Evolutionary conservation across 1,140 invertebrate species (phyloP).

Genomic region (Neomicropteryx cornuta): DNA sequence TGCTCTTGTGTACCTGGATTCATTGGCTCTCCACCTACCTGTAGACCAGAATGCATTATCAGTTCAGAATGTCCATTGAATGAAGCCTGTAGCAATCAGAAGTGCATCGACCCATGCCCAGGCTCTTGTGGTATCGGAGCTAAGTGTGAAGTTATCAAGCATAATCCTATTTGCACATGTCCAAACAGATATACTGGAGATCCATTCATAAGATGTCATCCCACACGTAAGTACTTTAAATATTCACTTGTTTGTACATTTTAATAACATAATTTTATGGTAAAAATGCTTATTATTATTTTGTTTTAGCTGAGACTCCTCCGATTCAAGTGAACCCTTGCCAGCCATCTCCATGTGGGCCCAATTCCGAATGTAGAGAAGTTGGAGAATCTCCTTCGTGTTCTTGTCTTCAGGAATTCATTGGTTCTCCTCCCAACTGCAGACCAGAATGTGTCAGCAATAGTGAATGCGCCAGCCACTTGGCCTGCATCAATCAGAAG

Average conservation of each 20-base stretch:
- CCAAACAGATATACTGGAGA: conserved; percentile 45
- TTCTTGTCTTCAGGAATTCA: conserved; percentile 62
- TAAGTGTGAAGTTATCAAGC: conserved; percentile 50
- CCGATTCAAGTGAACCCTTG: conserved; percentile 52
- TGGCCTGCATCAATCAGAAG: conserved; percentile 63
- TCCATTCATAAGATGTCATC: conserved; percentile 47
- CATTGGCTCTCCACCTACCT: conserved; percentile 49
- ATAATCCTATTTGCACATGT: conserved; percentile 55
- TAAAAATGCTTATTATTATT: conserved; percentile 7
- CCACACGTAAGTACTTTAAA: conserved; percentile 31
- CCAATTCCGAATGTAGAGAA: conserved; percentile 64
- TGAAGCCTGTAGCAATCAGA: conserved; percentile 48
- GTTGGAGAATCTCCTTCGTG: conserved; percentile 63
- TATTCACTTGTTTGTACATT: conserved; percentile 1
- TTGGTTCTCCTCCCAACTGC: conserved; percentile 66
- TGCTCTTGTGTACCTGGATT: conserved; percentile 50
- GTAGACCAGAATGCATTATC: conserved; percentile 47
- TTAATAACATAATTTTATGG: conserved; percentile 1
- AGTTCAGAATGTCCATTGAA: conserved; percentile 45
- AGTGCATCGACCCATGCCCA: conserved; percentile 51
- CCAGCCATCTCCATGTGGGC: conserved; percentile 68
- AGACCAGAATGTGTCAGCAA: conserved; percentile 65
- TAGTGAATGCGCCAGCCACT: conserved; percentile 59
- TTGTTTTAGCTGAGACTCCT: conserved; percentile 24
- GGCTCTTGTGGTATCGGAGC: conserved; percentile 51